Base-by-base conservation (phyloP, 2,888 invertebrate species). In the Perdita meconis region DNA sequence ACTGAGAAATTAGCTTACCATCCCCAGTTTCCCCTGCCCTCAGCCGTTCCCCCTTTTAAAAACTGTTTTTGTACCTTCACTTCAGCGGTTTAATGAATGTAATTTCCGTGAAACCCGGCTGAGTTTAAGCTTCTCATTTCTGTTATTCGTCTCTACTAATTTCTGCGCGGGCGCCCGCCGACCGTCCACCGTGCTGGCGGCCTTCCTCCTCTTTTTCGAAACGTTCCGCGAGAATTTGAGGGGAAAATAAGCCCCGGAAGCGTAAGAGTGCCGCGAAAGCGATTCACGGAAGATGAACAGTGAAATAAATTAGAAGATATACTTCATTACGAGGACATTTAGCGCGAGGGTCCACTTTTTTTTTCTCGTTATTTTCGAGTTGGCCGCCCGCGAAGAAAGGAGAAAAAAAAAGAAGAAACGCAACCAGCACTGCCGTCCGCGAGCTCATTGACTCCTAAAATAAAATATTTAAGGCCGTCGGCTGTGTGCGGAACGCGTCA, bases 131-230 rank as follows among this genome's bases (percentile, higher is more conserved):
- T 55, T 47, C 65, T 40, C 74, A 19, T 71, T 65, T 60, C 47
- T 59, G 71, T 74, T 73, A 69, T 69, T 65, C 64, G 57, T 59
- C 44, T 53, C 71, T 53, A 75, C 59, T 71, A 71, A 60, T 64
- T 60, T 55, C 44, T 12, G 4, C 53, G 12, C 44, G 8, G 36
- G 36, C 13, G n/a, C 16, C 13, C 13, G n/a, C 16, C 13, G 55
- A 47, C 19, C 19, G 40, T 55, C 70, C 44, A 19, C 59, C 44
- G 47, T n/a, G n/a, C n/a, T 16, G 6, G 6, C 22, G 30, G 16
- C 34, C 26, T 38, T 38, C 2, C 47, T 30, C 38, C n/a, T n/a
- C 19, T n/a, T 57, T 36, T n/a, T 10, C 3, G 19, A 10, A 12
- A 30, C 47, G 8, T 10, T 16, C 16, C 10, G 16, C 13, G 56